Conservation (phyloP, 1,140 invertebrate species). For the Neoseiulus cucumeris region DNA sequence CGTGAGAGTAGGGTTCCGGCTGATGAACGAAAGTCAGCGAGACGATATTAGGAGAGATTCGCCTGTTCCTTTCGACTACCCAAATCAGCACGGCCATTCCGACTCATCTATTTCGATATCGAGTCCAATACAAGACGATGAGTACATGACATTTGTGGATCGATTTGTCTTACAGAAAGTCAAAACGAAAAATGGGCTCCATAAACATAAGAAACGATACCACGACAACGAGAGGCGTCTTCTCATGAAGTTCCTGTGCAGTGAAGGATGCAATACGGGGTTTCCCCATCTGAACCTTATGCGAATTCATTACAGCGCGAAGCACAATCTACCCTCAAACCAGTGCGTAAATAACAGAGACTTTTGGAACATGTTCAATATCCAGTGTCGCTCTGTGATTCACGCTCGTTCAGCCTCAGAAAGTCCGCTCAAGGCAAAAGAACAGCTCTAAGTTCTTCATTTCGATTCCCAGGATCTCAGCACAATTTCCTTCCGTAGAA, state of each 20-base stretch:
- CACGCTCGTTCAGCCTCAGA: too few species aligned
- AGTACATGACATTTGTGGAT: background rate
- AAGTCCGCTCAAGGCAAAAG: too few species aligned
- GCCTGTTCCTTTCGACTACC: too few species aligned
- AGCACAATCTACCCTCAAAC: background rate
- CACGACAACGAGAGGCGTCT: background rate
- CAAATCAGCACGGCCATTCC: too few species aligned
- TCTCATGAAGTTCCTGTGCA: background rate
- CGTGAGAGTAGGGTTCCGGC: too few species aligned
- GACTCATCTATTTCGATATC: too few species aligned
- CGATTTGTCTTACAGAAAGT: background rate
- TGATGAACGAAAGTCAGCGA: too few species aligned
- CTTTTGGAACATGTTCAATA: too few species aligned
- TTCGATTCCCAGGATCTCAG: background rate
- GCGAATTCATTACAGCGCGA: background rate
- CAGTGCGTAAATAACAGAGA: background rate
- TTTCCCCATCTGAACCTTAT: background rate
- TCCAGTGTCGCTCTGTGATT: too few species aligned
- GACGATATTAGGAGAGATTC: too few species aligned
- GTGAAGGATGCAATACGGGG: background rate
- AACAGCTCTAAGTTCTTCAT: too few species aligned
- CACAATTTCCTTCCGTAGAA: background rate
- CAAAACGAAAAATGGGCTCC: background rate
- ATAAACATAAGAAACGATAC: conserved; percentile 6
- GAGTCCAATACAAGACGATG: too few species aligned